Evolutionary conservation across 1,140 invertebrate species (phyloP).

Genomic region (Pomacea maculata): DNA sequence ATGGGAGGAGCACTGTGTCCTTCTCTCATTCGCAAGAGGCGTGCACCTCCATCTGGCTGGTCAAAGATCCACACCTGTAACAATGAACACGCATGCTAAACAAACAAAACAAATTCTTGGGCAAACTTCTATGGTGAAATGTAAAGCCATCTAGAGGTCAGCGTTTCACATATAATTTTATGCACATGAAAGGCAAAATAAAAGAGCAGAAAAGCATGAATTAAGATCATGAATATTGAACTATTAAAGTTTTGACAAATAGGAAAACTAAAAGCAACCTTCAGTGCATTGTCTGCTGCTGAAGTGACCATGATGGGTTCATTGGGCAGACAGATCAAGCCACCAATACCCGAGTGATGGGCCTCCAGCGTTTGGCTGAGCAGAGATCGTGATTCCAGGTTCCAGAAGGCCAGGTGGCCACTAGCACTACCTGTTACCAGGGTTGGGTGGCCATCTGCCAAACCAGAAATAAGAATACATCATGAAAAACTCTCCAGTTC

Average conservation of each 20-base stretch:
- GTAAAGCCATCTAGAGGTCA: no score
- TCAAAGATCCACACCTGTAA: constrained; percentile 91
- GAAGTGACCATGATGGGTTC: constrained; percentile 92
- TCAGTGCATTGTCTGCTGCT: constrained; percentile 94
- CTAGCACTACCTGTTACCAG: constrained; percentile 83
- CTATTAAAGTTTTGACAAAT: neutral
- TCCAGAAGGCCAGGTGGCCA: constrained; percentile 90
- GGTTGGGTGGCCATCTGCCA: constrained; percentile 79
- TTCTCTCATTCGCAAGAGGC: constrained; percentile 82
- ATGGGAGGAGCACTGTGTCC: constrained; percentile 87
- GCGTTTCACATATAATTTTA: neutral
- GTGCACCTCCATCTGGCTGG: constrained; percentile 85
- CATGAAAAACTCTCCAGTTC: neutral
- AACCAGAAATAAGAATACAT: constrained; percentile 13
- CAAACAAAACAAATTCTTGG: no score
- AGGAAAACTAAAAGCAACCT: constrained; percentile 64
- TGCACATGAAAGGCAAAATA: neutral
- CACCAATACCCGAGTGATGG: constrained; percentile 78
- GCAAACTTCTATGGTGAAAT: no score
- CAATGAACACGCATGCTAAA: neutral
- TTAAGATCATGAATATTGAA: neutral
- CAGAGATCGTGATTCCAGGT: constrained; percentile 86
- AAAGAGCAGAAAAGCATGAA: neutral
- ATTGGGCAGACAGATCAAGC: constrained; percentile 82
- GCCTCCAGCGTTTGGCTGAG: constrained; percentile 78